Percentiles rank a stretch among this genome's conserved stretches.
phyloP scores from a whole-genome alignment of 2,797 vertebrate species.

The Salarias fasciatus region DNA sequence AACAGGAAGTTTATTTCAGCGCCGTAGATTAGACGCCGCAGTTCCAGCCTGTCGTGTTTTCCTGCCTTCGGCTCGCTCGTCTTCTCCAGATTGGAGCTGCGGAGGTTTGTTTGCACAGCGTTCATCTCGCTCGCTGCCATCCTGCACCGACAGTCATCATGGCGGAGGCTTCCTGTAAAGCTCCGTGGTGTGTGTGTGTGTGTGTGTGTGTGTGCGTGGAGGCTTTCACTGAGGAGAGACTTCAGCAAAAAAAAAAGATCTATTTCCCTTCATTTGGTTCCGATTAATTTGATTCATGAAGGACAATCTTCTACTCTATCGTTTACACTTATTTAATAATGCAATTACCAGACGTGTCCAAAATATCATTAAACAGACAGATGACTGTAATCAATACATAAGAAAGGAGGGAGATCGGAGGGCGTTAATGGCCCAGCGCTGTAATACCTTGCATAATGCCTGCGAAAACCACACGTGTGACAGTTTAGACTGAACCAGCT shows the following conservation, averaged over 20 bases:
- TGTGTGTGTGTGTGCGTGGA: too few relatives aligned
- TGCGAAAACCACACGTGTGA: slow-evolving; percentile 22
- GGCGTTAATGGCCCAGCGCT: slow-evolving; percentile 17
- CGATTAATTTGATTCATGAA: slow-evolving; percentile 2
- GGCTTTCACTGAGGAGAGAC: too few relatives aligned
- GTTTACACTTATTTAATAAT: slow-evolving; percentile 33
- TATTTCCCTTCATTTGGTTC: too few relatives aligned
- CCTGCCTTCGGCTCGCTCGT: slow-evolving; percentile 41
- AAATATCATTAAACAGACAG: slow-evolving; percentile 43
- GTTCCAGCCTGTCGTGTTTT: slow-evolving; percentile 20
- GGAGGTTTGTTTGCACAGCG: slow-evolving; percentile 50
- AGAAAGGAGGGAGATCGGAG: neutral
- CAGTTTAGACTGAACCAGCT: slow-evolving; percentile 27
- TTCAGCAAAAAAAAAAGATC: too few relatives aligned
- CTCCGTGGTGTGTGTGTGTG: slow-evolving; percentile 47
- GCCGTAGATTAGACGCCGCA: neutral
- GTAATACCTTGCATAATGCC: slow-evolving; percentile 18
- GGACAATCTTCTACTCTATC: neutral
- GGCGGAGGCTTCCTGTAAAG: slow-evolving; percentile 38
- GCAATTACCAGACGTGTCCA: slow-evolving; percentile 24
- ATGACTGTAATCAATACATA: slow-evolving; percentile 42
- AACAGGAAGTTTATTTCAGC: slow-evolving; percentile 4
- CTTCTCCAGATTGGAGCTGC: slow-evolving; percentile 27
- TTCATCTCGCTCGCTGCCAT: slow-evolving; percentile 33
- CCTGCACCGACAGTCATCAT: slow-evolving; percentile 51